Evolutionary conservation across 2,113 vertebrate genomes (phyloP), one percentile per base, ranked within the genome.

Genomic region (Dissostichus mawsoni): DNA sequence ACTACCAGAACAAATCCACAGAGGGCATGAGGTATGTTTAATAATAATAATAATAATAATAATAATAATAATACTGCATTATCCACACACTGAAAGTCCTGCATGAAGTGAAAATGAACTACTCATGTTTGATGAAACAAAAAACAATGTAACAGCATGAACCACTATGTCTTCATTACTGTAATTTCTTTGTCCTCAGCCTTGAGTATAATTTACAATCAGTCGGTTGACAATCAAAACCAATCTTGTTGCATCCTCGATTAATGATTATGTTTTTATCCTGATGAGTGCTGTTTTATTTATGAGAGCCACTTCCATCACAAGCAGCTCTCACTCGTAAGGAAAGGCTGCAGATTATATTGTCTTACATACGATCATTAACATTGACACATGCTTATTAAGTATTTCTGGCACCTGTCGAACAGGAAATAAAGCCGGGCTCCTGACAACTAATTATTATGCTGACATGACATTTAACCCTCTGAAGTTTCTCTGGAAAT

Each of bases 11-110:
- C 88, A 97, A 94, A 66, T 99, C 97, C 2, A 99, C 98, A 0
- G 97, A 99, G 81, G 98, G 98, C 86, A 99, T 99, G 98, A 99
- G 97, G 98, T 99, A 13, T 41, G 36, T 41, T 41, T 29, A 20
- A 20, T 23, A 23, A 23, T 23, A 23, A 23, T 23, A 23, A 23
- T 23, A 23, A 23, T 23, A 23, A 4, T 25, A 25, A 25, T 25
- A 23, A 25, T 25, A 25, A 25, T 25, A 29, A 4, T 29, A 29
- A 29, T 29, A 29, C 29, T 29, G 29, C 29, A 29, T 3, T 29
- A 29, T 29, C 29, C 29, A 0, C 29, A 29, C 3, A 29, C 29
- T 29, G 29, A 29, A 29, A 29, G 29, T 29, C 29, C 29, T 29
- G 29, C 29, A 29, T 29, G 29, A 29, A 29, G 29, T 29, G 29